Conservation (phyloP, 2,888 invertebrate genomes). For the Ophion ventricosus region DNA sequence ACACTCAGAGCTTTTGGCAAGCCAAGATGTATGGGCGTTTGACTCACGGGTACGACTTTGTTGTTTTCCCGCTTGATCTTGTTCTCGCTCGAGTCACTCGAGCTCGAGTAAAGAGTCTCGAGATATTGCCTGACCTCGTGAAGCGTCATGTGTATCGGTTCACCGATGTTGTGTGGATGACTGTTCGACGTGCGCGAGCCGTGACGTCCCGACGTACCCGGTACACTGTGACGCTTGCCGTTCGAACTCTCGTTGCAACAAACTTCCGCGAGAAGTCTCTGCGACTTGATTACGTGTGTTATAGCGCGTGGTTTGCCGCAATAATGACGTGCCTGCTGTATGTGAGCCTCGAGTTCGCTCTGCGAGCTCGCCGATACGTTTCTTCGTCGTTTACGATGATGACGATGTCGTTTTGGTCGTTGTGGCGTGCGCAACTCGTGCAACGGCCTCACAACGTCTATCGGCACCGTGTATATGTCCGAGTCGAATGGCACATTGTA, state of each 20-base stretch:
- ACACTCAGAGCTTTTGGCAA: constrained; percentile 82
- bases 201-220: constrained; percentile 85
- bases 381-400: constrained; percentile 83
- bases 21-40: constrained; percentile 77
- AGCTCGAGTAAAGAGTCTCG: constrained; percentile 92
- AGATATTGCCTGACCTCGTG: constrained; percentile 93
- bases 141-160: constrained; percentile 93
- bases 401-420: constrained; percentile 83
- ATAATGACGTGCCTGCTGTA: constrained; percentile 81
- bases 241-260: constrained; percentile 78
- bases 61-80: constrained; percentile 83
- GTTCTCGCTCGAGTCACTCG: constrained; percentile 87
- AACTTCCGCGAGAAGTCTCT: constrained; percentile 80
- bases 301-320: constrained; percentile 81
- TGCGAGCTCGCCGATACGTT: constrained; percentile 84
- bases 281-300: constrained; percentile 81
- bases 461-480: constrained; percentile 93
- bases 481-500: constrained; percentile 95
- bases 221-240: constrained; percentile 89
- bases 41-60: constrained; percentile 67
- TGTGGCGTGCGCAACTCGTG: constrained; percentile 83
- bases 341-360: constrained; percentile 81
- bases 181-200: constrained; percentile 81
- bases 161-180: constrained; percentile 86
- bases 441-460: constrained; percentile 90